These are phyloP conservation scores for Mycetomoellerius zeteki DNA, from an alignment of 1,140 invertebrate genomes.

Conservation along the genomic window DNA sequence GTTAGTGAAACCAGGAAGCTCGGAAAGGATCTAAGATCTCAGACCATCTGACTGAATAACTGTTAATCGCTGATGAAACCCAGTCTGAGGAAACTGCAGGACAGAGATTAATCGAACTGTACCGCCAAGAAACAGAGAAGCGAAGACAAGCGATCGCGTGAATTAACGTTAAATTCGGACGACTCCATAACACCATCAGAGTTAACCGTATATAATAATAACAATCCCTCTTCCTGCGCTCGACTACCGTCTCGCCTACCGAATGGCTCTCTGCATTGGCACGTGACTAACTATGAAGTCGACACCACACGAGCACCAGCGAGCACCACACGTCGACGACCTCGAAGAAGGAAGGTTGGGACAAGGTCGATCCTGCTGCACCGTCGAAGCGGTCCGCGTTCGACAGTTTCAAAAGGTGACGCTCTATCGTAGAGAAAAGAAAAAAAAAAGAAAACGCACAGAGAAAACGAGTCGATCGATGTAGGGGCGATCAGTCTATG, in stretches of 20 bases:
- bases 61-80: constrained; percentile 34
- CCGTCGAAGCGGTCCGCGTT: constrained; percentile 84
- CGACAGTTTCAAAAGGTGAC: constrained; percentile 87
- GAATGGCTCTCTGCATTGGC: constrained; percentile 81
- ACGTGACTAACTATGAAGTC: constrained; percentile 84
- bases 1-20: not conserved
- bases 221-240: constrained; percentile 69
- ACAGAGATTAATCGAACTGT: constrained; percentile 23
- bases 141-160: constrained; percentile 28
- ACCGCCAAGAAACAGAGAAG: constrained; percentile 39
- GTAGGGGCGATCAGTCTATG: constrained; percentile 1
- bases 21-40: not conserved
- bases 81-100: not conserved
- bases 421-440: constrained; percentile 68
- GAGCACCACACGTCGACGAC: constrained; percentile 86
- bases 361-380: constrained; percentile 81
- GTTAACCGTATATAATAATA: constrained; percentile 72
- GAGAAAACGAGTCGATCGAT: constrained; percentile 34
- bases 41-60: not conserved
- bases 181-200: constrained; percentile 53
- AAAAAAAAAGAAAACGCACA: constrained; percentile 50
- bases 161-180: constrained; percentile 12
- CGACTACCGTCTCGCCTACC: constrained; percentile 73
- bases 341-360: constrained; percentile 85
- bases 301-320: constrained; percentile 85